These are phyloP conservation scores for Athalia cordata DNA, from an alignment of 2,888 invertebrate species.

Conservation along the genomic window DNA sequence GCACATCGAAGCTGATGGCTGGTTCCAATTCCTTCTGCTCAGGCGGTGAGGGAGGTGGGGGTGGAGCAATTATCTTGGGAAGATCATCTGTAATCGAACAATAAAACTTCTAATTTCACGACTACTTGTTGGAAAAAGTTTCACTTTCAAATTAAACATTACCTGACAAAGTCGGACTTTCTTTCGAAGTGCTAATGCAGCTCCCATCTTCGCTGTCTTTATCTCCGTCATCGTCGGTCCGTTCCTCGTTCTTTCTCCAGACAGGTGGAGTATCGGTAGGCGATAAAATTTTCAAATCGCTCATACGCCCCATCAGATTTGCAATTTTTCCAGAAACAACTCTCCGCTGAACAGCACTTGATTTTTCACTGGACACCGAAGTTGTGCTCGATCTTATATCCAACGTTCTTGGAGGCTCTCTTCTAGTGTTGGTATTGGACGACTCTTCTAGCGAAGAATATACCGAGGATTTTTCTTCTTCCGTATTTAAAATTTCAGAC, in stretches of 20 bases:
- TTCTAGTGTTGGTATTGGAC: constrained; percentile 41
- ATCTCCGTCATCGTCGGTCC: constrained; percentile 57
- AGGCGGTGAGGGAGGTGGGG: constrained; percentile 32
- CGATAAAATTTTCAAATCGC: constrained; percentile 68
- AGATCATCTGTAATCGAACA: constrained; percentile 29
- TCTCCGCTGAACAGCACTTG: constrained; percentile 50
- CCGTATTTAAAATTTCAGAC: not conserved
- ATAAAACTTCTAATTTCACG: constrained; percentile 17
- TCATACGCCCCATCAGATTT: constrained; percentile 68
- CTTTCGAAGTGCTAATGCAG: constrained; percentile 59
- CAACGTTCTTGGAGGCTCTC: constrained; percentile 65
- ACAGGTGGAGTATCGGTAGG: constrained; percentile 67
- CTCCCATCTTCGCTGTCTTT: constrained; percentile 65
- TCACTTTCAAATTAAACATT: not conserved
- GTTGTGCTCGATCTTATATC: constrained; percentile 55
- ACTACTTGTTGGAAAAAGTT: not conserved
- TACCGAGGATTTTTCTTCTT: not conserved
- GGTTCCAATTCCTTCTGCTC: constrained; percentile 61
- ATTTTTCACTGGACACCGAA: constrained; percentile 53
- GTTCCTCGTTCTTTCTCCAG: constrained; percentile 62
- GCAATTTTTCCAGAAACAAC: constrained; percentile 68
- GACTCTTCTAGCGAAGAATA: constrained; percentile 21
- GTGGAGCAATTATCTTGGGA: constrained; percentile 33
- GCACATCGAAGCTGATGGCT: constrained; percentile 69
- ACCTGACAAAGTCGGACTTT: constrained; percentile 47